These are phyloP conservation scores for Rhinella marina DNA, from an alignment of 2,797 vertebrate species.

Conservation along the genomic window DNA sequence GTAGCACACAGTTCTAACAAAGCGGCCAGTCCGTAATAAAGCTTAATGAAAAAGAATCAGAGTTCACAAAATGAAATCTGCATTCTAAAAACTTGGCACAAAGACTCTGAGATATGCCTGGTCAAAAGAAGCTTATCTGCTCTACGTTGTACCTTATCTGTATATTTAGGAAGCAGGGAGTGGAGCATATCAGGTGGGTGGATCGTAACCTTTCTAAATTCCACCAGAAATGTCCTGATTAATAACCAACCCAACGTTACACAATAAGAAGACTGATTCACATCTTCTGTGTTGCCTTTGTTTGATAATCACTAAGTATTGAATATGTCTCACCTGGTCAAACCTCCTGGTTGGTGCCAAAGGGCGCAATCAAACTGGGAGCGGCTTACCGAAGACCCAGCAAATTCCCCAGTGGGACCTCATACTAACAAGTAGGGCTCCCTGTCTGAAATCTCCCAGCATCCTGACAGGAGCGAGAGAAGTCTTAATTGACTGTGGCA, in stretches of 20 bases:
- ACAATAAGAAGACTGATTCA: not conserved
- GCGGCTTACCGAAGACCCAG: too few species aligned
- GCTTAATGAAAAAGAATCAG: not conserved
- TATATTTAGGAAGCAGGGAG: conserved; percentile 39
- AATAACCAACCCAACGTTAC: not conserved
- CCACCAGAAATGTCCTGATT: conserved; percentile 3
- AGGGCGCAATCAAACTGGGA: too few species aligned
- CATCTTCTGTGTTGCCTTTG: not conserved
- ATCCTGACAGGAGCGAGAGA: too few species aligned
- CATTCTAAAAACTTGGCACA: not conserved
- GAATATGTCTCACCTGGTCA: not conserved
- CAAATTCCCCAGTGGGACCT: too few species aligned
- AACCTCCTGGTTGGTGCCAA: conserved; percentile 35
- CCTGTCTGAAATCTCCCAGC: too few species aligned
- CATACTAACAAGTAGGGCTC: too few species aligned
- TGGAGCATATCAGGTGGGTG: conserved; percentile 12
- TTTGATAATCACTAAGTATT: not conserved
- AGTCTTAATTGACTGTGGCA: too few species aligned
- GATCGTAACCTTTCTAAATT: conserved; percentile 28
- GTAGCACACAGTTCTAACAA: not conserved
- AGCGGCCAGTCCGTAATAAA: not conserved
- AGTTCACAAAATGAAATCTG: not conserved
- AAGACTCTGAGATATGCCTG: not conserved
- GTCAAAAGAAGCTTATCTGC: not conserved
- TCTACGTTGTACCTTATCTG: not conserved